Evolutionary conservation across 1,140 invertebrate species (phyloP), one percentile per base, ranked within the genome.

Genomic region (Choristoneura fumiferana): DNA sequence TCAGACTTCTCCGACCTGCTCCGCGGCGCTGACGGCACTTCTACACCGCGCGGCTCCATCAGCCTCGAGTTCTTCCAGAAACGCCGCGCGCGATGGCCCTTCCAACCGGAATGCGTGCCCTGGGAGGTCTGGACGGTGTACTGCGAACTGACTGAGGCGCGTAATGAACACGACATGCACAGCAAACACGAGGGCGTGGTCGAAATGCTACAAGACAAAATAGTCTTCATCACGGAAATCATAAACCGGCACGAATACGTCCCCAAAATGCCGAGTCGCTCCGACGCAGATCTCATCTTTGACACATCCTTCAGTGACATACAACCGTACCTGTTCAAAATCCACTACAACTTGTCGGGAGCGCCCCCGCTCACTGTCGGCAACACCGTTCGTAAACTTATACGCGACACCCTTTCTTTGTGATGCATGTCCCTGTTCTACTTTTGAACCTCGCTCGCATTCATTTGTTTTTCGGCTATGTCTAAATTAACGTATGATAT

Each of bases 111-210:
- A 76, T 96, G 94, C 75, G 96, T 97, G 73, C 96, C 98, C 0
- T 99, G 98, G 98, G 98, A 99, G 82, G 96, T 99, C 9, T 99
- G 98, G 98, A 98, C 96, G 14, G 92, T 99, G 0, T 94, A 96
- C 62, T 90, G 98, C 29, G 96, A 98, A 79, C 90, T 98, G 8
- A 94, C 97, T 10, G 94, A 95, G 66, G 89, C 97, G 22, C 92
- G 94, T 57, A 97, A 93, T 76, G 97, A 98, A 81, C 95, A 96
- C 80, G 97, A 98, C 72, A 91, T 97, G 62, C 96, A 97, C 84
- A 91, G 95, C 60, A 96, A 94, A 67, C 92, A 96, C 54, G 97
- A 98, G 82, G 96, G 95, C 82, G 94, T 99, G 34, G 96, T 97
- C 9, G 97, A 99, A 73, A 88, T 97, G 63, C 87, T 99, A 1